Conservation (phyloP, 2,888 invertebrate genomes). For the Tenthredo mesomela region DNA sequence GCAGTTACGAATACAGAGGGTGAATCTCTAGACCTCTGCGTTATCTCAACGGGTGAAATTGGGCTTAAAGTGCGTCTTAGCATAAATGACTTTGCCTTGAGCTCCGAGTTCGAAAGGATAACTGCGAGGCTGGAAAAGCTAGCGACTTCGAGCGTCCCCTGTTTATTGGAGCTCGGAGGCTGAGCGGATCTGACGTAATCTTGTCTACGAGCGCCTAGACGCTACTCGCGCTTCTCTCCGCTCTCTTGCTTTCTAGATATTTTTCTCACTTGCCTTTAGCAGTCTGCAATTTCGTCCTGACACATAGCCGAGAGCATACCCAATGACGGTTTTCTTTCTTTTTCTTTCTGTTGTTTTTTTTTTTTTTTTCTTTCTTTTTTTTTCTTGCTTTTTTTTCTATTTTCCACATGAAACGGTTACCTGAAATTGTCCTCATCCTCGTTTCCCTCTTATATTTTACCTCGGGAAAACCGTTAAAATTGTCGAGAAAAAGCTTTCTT, state of each 20-base stretch:
- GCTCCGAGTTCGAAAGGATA: slow-evolving; percentile 28
- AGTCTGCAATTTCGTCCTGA: slow-evolving; percentile 29
- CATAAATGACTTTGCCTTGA: slow-evolving; percentile 20
- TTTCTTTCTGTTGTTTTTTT: neutral
- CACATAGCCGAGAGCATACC: slow-evolving; percentile 1
- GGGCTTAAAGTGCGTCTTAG: slow-evolving; percentile 46
- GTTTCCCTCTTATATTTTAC: slow-evolving; percentile 20
- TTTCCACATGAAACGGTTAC: slow-evolving; percentile 23
- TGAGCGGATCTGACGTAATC: slow-evolving; percentile 52
- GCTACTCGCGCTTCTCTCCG: slow-evolving; percentile 58
- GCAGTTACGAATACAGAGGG: neutral
- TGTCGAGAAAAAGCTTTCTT: neutral
- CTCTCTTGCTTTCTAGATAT: neutral
- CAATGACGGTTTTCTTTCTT: neutral
- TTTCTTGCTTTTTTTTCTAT: too few species aligned
- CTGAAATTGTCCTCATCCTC: slow-evolving; percentile 26
- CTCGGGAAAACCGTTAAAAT: neutral
- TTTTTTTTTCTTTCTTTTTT: neutral
- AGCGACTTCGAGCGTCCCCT: slow-evolving; percentile 39
- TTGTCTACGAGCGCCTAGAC: slow-evolving; percentile 54
- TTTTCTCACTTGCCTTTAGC: neutral
- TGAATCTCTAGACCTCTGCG: neutral
- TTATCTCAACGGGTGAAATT: slow-evolving; percentile 38
- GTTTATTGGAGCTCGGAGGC: slow-evolving; percentile 48
- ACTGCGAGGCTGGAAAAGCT: slow-evolving; percentile 41